phyloP scores from a whole-genome alignment of 2,888 invertebrate species.

The Leptogaster cylindrica region DNA sequence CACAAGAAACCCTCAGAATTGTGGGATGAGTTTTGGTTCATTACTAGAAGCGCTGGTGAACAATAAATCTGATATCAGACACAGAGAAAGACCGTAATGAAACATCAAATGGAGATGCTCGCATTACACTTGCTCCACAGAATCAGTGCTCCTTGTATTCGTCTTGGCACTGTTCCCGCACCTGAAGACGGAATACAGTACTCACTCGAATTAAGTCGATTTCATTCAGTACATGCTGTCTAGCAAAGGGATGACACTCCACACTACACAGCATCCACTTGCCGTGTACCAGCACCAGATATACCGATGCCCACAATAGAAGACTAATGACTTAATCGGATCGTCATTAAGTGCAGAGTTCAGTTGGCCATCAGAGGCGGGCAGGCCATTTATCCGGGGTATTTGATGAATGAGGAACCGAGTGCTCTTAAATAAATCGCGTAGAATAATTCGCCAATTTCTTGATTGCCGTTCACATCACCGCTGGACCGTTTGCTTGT shows the following conservation, averaged over 20 bases:
- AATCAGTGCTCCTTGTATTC: constrained; percentile 5
- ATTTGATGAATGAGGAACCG: constrained; percentile 45
- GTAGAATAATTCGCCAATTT: constrained; percentile 38
- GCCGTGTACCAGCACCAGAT: constrained; percentile 17
- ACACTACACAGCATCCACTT: constrained; percentile 15
- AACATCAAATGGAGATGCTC: constrained; percentile 41
- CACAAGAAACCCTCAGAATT: constrained; percentile 10
- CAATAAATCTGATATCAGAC: constrained; percentile 45
- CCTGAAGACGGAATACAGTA: constrained; percentile 38
- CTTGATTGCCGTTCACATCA: constrained; percentile 39
- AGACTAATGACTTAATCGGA: constrained; percentile 47
- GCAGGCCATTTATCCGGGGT: constrained; percentile 43
- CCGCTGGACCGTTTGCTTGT: constrained; percentile 7
- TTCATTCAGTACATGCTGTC: constrained; percentile 24
- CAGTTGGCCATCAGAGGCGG: constrained; percentile 34
- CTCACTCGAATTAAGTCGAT: constrained; percentile 15
- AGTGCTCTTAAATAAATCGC: constrained; percentile 46
- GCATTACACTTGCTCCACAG: not conserved
- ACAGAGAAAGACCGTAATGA: constrained; percentile 44
- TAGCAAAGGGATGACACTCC: constrained; percentile 23
- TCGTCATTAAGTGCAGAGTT: constrained; percentile 45
- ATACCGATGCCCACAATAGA: constrained; percentile 44
- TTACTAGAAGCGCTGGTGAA: constrained; percentile 38
- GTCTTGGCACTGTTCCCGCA: constrained; percentile 42
- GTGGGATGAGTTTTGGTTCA: constrained; percentile 21